Evolutionary conservation across 1,140 invertebrate species (phyloP), one percentile per base, ranked within the genome.

Genomic region (Drosophila baimaii): DNA sequence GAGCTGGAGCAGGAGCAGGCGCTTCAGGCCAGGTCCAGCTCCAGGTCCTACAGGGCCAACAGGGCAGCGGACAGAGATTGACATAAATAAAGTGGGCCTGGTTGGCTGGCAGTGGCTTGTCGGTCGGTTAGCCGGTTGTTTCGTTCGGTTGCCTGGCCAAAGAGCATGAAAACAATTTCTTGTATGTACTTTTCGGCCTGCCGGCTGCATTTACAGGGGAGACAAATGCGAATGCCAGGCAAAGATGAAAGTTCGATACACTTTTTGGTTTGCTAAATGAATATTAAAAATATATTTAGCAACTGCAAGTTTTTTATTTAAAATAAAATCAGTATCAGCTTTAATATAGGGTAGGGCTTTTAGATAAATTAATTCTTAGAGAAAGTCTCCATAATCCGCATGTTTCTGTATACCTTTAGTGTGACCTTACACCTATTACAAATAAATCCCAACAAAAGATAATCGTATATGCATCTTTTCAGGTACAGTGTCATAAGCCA

Each of bases 71-170:
- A 58, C 61, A 17, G 44, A 74, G 81, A 85, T 86, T 85, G 82
- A 86, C 83, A 86, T 86, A 86, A 86, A 86, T 86, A 88, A 88
- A 85, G 86, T 68, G 78, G 69, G 80, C 33, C 65, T 70, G 54
- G 39, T 41, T 68, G 68, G 57, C 49, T 55, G 44, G 4, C 15
- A 27, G 43, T n/a, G 33, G 56, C 47, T 19, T 44, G 41, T 25
- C 44, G 44, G 29, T 33, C 35, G 41, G 61, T 41, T 65, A 47
- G 51, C 37, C 54, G 33, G 31, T 47, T 37, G 44, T 72, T 70
- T 71, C 51, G 65, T 55, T 70, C 52, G 49, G 46, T 31, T 64
- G 79, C 25, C 64, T 65, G 72, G 81, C 55, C 69, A 77, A 81
- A 66, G 43, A 86, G 75, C 79, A 71, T 82, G 74, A 78, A 81